Percentiles rank a stretch among this genome's conserved stretches.
These are phyloP conservation scores for Hafferia zeledoni DNA, from an alignment of 2,797 vertebrate species.

Conservation along the genomic window DNA sequence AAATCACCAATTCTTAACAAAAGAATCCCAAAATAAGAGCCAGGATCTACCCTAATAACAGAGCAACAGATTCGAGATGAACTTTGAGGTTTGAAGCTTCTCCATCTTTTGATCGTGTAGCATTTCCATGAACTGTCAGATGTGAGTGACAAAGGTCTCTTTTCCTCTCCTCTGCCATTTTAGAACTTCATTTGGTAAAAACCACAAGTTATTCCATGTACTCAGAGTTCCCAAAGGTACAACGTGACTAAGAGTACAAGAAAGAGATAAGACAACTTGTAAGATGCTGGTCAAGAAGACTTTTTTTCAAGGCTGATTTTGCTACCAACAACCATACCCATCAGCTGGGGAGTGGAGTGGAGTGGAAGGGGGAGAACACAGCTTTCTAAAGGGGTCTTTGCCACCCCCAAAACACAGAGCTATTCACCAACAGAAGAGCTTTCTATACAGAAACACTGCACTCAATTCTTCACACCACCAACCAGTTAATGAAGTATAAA, in stretches of 20 bases:
- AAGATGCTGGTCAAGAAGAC: not conserved
- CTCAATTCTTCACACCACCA: not conserved
- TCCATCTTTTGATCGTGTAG: not conserved
- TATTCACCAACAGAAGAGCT: not conserved
- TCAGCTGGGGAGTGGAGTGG: not conserved
- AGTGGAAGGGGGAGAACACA: not conserved
- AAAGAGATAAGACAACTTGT: not conserved
- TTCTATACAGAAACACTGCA: not conserved
- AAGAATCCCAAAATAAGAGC: not conserved
- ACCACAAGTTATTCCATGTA: not conserved
- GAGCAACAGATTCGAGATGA: not conserved
- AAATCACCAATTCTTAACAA: not conserved
- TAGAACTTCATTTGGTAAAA: not conserved
- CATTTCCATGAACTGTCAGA: not conserved
- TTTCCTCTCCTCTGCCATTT: not conserved
- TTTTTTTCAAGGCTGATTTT: not conserved
- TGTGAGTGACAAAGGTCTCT: rapidly evolving
- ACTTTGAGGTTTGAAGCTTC: not conserved
- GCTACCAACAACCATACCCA: not conserved
- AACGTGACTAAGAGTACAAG: not conserved
- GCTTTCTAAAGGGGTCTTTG: not conserved
- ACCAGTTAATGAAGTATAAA: rapidly evolving
- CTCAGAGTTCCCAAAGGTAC: not conserved
- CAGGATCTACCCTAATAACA: not conserved
- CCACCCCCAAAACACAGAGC: not conserved